These are phyloP conservation scores for Vanessa cardui DNA, from an alignment of 2,888 invertebrate genomes.

Conservation along the genomic window DNA sequence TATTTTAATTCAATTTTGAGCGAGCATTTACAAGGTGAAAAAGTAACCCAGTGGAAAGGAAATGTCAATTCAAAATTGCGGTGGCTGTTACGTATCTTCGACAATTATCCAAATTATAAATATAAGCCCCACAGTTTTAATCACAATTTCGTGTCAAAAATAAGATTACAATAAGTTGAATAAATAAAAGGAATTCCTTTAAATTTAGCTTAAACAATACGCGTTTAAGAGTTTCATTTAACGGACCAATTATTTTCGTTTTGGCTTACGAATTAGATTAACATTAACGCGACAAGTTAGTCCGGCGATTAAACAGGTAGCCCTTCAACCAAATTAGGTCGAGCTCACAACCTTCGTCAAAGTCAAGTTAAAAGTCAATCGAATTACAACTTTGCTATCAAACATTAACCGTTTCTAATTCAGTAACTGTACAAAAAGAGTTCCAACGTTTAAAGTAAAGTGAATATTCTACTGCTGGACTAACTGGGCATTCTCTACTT, in stretches of 20 bases:
- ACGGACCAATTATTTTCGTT: slow-evolving; percentile 34
- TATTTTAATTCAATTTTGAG: too few relatives aligned
- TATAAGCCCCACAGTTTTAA: too few relatives aligned
- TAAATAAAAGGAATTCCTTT: slow-evolving; percentile 16
- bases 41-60: too few relatives aligned
- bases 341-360: slow-evolving; percentile 41
- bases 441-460: too few relatives aligned
- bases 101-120: too few relatives aligned
- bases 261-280: slow-evolving; percentile 36
- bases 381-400: slow-evolving; percentile 32
- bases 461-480: too few relatives aligned
- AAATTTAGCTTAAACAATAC: slow-evolving; percentile 25
- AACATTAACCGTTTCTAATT: not conserved
- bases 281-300: slow-evolving; percentile 40
- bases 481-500: too few relatives aligned
- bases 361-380: slow-evolving; percentile 42
- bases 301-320: slow-evolving; percentile 39
- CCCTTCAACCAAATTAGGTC: slow-evolving; percentile 41
- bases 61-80: too few relatives aligned
- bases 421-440: not conserved
- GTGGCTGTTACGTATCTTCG: too few relatives aligned
- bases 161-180: not conserved
- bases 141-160: too few relatives aligned
- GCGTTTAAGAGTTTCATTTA: slow-evolving; percentile 22
- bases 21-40: too few relatives aligned